A percentile compares a stretch with the other conserved stretches of the same genome.
These are phyloP conservation scores for Eulithis testata DNA, from an alignment of 2,888 invertebrate genomes.

Conservation along the genomic window DNA sequence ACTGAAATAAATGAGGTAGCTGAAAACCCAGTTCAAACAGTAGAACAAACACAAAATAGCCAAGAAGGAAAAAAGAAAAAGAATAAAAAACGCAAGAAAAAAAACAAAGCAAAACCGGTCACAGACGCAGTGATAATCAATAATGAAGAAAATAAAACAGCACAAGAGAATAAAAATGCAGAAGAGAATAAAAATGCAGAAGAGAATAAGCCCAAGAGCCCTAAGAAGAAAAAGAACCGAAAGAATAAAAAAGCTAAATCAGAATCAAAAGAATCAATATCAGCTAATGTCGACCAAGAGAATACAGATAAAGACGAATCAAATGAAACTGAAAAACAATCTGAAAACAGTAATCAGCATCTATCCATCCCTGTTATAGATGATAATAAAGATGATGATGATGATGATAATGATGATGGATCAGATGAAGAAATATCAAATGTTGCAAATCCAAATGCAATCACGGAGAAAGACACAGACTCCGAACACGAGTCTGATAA, in stretches of 20 bases:
- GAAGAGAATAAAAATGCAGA: constrained; percentile 21
- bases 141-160: constrained; percentile 2
- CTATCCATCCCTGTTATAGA: no score
- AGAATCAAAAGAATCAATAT: neutral
- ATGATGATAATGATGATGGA: constrained; percentile 12
- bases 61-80: constrained; percentile 21
- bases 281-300: constrained; percentile 36
- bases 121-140: constrained; percentile 16
- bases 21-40: constrained; percentile 12
- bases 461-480: constrained; percentile 74
- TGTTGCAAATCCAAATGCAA: constrained; percentile 71
- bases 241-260: constrained; percentile 26
- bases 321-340: neutral
- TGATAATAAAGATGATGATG: constrained; percentile 5
- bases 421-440: constrained; percentile 38
- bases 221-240: constrained; percentile 41
- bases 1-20: constrained; percentile 10
- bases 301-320: constrained; percentile 6
- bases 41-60: constrained; percentile 12
- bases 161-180: constrained; percentile 12
- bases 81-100: constrained; percentile 35
- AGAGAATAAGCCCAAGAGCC: constrained; percentile 3
- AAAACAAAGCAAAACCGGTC: constrained; percentile 22
- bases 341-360: constrained; percentile 7
- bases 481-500: constrained; percentile 79